A percentile compares a stretch with the other conserved stretches of the same genome.
Evolutionary conservation across 2,888 invertebrate species (phyloP).

Genomic region (Rosalia funebris): DNA sequence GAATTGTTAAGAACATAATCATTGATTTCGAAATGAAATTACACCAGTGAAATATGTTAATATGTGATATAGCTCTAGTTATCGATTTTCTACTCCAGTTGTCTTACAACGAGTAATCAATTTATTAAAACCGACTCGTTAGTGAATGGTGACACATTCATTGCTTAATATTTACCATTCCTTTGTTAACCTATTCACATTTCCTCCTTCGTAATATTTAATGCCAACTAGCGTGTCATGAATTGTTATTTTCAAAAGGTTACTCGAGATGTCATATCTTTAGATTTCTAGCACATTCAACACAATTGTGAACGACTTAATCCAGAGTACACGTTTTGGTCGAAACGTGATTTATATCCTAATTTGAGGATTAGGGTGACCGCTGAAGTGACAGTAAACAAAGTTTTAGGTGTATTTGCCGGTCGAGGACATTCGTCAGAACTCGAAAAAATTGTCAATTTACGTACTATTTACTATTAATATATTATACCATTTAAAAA

Average conservation of each 20-base stretch:
- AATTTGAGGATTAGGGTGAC: neutral
- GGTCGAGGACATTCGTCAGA: no score
- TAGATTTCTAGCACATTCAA: neutral
- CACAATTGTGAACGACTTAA: neutral
- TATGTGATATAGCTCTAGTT: neutral
- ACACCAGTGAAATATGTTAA: neutral
- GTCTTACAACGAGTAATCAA: neutral
- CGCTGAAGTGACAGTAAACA: conserved; percentile 4
- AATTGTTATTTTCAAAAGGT: neutral
- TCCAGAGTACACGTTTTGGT: neutral
- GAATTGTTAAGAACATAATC: neutral
- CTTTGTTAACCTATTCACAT: conserved; percentile 3
- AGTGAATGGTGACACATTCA: neutral
- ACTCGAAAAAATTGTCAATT: no score
- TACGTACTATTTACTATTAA: no score
- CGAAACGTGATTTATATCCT: conserved; percentile 3
- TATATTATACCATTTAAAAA: no score
- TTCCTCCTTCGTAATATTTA: neutral
- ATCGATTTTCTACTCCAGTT: neutral
- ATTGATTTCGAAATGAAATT: neutral
- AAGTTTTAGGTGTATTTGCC: no score
- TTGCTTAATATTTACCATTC: neutral
- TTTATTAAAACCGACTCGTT: neutral
- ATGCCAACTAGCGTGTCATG: neutral
- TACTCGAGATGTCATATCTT: neutral